A percentile compares a stretch with the other conserved stretches of the same genome.
Conservation (phyloP, 1,140 invertebrate genomes). For the Drosophila fuyamai region DNA sequence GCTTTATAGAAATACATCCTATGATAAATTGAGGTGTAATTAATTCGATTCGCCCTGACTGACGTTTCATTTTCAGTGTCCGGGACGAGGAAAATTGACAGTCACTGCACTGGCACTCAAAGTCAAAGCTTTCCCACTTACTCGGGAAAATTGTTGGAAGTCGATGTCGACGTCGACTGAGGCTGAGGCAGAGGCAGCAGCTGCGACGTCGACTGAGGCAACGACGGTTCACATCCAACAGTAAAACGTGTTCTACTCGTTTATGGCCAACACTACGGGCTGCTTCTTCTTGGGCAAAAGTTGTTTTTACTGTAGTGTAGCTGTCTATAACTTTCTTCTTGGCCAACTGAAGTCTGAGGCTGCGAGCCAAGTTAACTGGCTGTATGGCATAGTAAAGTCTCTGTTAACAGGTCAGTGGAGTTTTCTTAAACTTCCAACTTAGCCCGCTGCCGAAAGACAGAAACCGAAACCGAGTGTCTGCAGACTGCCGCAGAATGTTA, state of each 20-base stretch:
- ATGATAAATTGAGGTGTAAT: conserved; percentile 72
- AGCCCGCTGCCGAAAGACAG: conserved; percentile 53
- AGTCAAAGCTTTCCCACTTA: conserved; percentile 73
- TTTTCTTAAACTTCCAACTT: conserved; percentile 79
- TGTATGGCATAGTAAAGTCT: conserved; percentile 57
- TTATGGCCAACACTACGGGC: conserved; percentile 51
- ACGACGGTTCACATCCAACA: conserved; percentile 55
- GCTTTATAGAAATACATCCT: conserved; percentile 33
- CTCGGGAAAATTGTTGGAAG: conserved; percentile 36
- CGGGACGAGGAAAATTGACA: conserved; percentile 74
- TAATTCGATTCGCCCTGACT: conserved; percentile 69
- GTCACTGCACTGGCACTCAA: conserved; percentile 47
- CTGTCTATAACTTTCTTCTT: conserved; percentile 78
- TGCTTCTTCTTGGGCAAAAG: conserved; percentile 72
- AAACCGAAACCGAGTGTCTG: conserved; percentile 51
- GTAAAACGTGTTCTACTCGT: conserved; percentile 82
- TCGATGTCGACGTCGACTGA: conserved; percentile 2
- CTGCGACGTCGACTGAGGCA: conserved; percentile 17
- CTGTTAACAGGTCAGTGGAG: conserved; percentile 81
- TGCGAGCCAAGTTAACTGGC: conserved; percentile 36
- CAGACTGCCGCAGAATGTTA: conserved; percentile 76
- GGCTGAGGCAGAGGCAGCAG: conserved; percentile 5
- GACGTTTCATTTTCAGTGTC: conserved; percentile 81
- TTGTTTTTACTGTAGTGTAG: conserved; percentile 79
- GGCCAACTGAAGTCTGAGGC: conserved; percentile 36